Evolutionary conservation across 2,888 invertebrate species (phyloP), one percentile per base, ranked within the genome.

Genomic region (Cantharis nigra): DNA sequence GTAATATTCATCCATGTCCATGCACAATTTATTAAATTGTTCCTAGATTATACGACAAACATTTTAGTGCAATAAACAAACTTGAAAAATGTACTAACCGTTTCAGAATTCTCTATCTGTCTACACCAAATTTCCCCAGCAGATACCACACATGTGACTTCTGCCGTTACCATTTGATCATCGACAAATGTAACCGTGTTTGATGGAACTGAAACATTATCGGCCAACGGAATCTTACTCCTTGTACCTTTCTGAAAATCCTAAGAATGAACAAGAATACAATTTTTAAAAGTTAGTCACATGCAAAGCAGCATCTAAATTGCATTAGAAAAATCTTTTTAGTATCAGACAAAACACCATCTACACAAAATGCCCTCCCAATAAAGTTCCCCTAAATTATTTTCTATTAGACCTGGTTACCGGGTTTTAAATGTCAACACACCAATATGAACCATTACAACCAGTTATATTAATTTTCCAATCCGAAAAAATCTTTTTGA

Each of bases 91-190:
- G 62, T 30, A 87, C 89, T 88, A 85, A 91, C 91, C 65, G 87
- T 88, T 81, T 90, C 90, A 3, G 89, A 82, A 0, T 90, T 90
- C 1, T 89, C 90, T 10, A 89, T 85, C 7, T 92, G 88, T 26
- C 90, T 85, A 23, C 90, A 89, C 90, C 91, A 91, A 23, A 92
- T 87, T 75, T 91, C 90, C 5, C 87, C 87, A 0, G 89, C 88
- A 1, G 88, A 89, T 7, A 86, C 84, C 0, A 89, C 88, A 30
- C 85, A 87, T 0, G 89, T 89, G 2, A 91, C 86, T 75, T 86
- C 86, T 0, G 89, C 89, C 9, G 87, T 84, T 84, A 90, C 88
- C 85, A 87, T 88, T 9, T 87, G 86, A 1, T 87, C 85, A 4
- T 87, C 87, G 5, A 87, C 78, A 71, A 88, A 85, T 13, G 84